Evolutionary conservation across 2,113 vertebrate species (phyloP).

Genomic region (Hirundichthys speculiger): DNA sequence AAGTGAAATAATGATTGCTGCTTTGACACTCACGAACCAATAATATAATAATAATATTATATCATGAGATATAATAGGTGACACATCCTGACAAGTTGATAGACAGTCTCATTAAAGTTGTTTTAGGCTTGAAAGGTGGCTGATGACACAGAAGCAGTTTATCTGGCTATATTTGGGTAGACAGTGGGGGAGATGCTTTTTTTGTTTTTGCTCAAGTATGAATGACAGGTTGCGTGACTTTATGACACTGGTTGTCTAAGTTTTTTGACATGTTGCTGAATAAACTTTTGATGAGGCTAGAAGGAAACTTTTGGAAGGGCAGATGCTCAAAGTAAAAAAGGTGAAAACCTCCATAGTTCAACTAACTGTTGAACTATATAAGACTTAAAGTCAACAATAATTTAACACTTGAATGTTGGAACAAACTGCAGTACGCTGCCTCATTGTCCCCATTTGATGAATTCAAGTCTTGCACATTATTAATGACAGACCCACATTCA

Average conservation of each 20-base stretch:
- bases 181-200: background rate
- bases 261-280: background rate
- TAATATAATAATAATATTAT: too few relatives aligned
- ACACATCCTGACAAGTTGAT: slow-evolving; percentile 16
- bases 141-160: background rate
- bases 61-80: too few relatives aligned
- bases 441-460: too few relatives aligned
- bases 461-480: too few relatives aligned
- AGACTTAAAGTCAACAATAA: too few relatives aligned
- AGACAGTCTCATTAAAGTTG: slow-evolving; percentile 16
- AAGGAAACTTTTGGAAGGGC: background rate
- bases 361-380: background rate
- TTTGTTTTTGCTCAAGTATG: background rate
- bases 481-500: too few relatives aligned
- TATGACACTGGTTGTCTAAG: background rate
- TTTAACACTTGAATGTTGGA: too few relatives aligned
- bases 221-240: slow-evolving; percentile 6
- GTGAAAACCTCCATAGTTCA: background rate
- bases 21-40: background rate
- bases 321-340: background rate
- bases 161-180: background rate
- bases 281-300: background rate
- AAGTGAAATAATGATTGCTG: background rate
- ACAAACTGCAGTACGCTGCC: too few relatives aligned
- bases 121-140: slow-evolving; percentile 23